These are phyloP conservation scores for Tor tambroides DNA, from an alignment of 2,113 vertebrate genomes.

Conservation along the genomic window DNA sequence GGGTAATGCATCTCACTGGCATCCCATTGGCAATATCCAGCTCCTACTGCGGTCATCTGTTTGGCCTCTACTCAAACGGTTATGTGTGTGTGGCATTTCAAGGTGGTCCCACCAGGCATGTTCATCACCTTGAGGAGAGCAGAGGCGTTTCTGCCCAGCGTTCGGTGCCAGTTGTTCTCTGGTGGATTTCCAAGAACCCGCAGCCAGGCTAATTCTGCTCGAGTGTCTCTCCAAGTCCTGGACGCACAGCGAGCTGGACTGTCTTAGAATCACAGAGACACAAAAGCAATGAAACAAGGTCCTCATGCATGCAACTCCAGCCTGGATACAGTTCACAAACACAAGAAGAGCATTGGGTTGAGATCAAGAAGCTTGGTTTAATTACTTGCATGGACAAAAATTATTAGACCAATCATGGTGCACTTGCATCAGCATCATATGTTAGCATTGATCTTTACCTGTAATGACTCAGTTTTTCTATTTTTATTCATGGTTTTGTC, in stretches of 20 bases:
- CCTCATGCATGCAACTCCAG: not conserved
- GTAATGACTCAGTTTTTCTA: not conserved
- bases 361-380: not conserved
- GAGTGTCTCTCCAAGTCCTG: constrained; percentile 16
- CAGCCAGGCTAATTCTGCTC: constrained; percentile 3
- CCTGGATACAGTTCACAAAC: not conserved
- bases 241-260: not conserved
- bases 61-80: not conserved
- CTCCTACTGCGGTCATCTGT: constrained; percentile 26
- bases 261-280: not conserved
- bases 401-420: not conserved
- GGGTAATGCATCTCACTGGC: constrained; percentile 46
- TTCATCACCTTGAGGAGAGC: constrained; percentile 50
- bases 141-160: not conserved
- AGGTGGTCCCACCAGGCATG: constrained; percentile 54
- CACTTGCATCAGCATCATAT: not conserved
- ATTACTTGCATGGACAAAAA: not conserved
- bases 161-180: not conserved
- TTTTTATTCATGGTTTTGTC: not conserved
- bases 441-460: not conserved
- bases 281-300: not conserved
- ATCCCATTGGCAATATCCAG: not conserved
- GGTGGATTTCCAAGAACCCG: not conserved
- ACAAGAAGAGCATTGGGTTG: not conserved
- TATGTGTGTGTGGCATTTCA: constrained; percentile 19